Percentiles rank a stretch among this genome's conserved stretches.
These are phyloP conservation scores for Tilapia sparmanii DNA, from an alignment of 2,113 vertebrate species.

Conservation along the genomic window DNA sequence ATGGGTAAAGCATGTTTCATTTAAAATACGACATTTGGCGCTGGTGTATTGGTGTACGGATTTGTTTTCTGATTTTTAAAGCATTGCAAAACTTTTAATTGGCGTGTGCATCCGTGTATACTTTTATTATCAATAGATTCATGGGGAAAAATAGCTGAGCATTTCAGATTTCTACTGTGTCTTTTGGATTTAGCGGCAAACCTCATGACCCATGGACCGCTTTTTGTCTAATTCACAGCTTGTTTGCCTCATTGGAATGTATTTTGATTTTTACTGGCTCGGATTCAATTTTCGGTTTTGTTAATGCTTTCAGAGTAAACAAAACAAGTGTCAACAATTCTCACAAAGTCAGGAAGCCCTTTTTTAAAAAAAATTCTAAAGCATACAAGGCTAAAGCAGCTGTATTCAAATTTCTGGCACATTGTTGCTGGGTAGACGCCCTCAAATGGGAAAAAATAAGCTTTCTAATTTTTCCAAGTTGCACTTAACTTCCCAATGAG, in stretches of 20 bases:
- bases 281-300: not conserved
- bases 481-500: not conserved
- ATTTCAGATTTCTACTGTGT: not conserved
- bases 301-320: not conserved
- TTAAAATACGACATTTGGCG: accelerated
- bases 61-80: not conserved
- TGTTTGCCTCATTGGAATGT: not conserved
- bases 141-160: not conserved
- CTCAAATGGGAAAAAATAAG: not conserved
- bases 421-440: not conserved
- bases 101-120: accelerated
- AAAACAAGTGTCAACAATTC: not conserved
- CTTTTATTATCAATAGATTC: not conserved
- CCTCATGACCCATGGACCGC: accelerated
- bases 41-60: not conserved
- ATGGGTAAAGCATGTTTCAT: not conserved
- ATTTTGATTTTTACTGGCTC: not conserved
- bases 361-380: not conserved
- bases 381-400: not conserved
- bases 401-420: not conserved
- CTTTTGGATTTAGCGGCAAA: accelerated
- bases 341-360: not conserved
- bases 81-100: not conserved
- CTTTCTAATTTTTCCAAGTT: not conserved
- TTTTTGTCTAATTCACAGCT: not conserved